A percentile compares a stretch with the other conserved stretches of the same genome.
Evolutionary conservation across 1,140 invertebrate species (phyloP).

Genomic region (Tetragnatha versicolor): DNA sequence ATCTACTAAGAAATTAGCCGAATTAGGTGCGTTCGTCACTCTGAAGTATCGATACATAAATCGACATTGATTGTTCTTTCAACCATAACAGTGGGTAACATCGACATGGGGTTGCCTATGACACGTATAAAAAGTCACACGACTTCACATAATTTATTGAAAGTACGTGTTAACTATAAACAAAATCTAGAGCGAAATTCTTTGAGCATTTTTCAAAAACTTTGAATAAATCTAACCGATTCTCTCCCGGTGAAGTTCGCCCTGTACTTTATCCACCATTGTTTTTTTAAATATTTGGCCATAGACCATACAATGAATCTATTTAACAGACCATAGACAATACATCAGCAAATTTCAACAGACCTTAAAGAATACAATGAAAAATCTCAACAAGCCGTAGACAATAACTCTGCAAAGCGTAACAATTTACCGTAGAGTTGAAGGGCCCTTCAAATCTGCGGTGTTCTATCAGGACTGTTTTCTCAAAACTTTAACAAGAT

Average conservation of each 20-base stretch:
- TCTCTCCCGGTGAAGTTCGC: neutral
- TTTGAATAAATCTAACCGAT: neutral
- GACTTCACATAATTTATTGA: neutral
- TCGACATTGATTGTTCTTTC: too few relatives aligned
- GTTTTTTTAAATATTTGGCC: too few relatives aligned
- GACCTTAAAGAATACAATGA: neutral
- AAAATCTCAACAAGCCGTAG: neutral
- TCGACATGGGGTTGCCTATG: too few relatives aligned
- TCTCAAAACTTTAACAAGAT: neutral
- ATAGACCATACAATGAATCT: neutral
- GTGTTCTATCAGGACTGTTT: neutral
- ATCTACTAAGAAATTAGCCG: too few relatives aligned
- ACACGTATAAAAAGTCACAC: too few relatives aligned
- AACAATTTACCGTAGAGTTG: neutral
- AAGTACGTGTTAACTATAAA: neutral
- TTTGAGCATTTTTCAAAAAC: neutral
- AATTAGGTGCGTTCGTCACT: too few relatives aligned
- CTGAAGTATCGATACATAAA: too few relatives aligned
- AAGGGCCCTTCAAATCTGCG: neutral
- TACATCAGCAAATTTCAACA: neutral
- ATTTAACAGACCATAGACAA: neutral
- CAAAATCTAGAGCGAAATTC: neutral
- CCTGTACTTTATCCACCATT: too few relatives aligned
- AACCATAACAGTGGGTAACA: too few relatives aligned
- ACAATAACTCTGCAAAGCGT: neutral